A percentile compares a stretch with the other conserved stretches of the same genome.
These are phyloP conservation scores for Botrylloides violaceus DNA, from an alignment of 23 tunicate species.

Conservation along the genomic window DNA sequence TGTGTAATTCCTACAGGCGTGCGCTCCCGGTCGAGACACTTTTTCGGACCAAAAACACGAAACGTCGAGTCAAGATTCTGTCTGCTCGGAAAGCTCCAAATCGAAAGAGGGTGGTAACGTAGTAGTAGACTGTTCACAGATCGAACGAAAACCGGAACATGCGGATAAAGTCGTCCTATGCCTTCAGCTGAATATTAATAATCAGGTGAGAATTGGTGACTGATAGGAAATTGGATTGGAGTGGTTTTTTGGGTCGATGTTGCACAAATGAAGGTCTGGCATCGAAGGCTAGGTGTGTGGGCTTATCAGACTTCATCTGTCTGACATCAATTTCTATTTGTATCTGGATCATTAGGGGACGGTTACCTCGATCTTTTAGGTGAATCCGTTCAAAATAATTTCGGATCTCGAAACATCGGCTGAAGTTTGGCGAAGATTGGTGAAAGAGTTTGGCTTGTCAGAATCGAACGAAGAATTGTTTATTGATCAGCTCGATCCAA, in stretches of 20 bases:
- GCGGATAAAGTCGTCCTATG: conserved; percentile 17
- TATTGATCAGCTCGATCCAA: conserved; percentile 60
- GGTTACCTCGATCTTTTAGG: too few species aligned
- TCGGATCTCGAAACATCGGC: conserved; percentile 41
- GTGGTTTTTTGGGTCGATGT: too few species aligned
- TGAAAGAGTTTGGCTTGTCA: conserved; percentile 20
- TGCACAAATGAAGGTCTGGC: too few species aligned
- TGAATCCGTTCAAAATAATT: conserved; percentile 42
- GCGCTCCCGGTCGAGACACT: not conserved
- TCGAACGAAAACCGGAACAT: conserved; percentile 1
- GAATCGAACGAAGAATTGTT: conserved; percentile 69
- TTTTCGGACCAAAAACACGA: not conserved
- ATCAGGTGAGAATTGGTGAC: conserved; percentile 18
- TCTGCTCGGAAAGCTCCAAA: not conserved
- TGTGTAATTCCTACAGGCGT: conserved; percentile 6
- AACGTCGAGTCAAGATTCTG: conserved; percentile 13
- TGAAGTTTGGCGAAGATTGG: conserved; percentile 46
- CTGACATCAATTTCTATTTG: too few species aligned
- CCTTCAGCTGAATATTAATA: conserved; percentile 12
- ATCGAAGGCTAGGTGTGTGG: too few species aligned
- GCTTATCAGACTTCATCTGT: too few species aligned
- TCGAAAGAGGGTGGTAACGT: not conserved
- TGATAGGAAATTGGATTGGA: too few species aligned
- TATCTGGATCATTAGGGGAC: too few species aligned
- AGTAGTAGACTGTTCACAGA: not conserved